Evolutionary conservation across 2,797 vertebrate species (phyloP), one percentile per base, ranked within the genome.

Genomic region (Nothura maculosa): DNA sequence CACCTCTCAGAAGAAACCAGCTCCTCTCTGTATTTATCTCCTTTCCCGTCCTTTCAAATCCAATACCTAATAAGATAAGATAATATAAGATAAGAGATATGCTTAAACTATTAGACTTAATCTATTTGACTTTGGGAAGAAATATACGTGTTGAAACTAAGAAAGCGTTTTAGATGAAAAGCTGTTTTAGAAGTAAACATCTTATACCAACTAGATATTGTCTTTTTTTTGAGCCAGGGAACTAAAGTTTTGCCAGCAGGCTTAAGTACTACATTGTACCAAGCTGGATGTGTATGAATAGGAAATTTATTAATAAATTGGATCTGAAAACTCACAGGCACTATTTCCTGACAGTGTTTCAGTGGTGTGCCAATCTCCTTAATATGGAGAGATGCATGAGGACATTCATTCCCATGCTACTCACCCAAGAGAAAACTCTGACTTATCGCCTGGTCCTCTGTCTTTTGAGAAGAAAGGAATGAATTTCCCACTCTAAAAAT

Each of bases 331-430:
- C 42, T 62, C 2, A 2, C 27, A 43, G 24, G 6, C 9, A 8
- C 3, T 60, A 24, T 30, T 4, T 55, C 30, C 32, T 28, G 24
- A 32, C 60, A 83, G 32, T 14, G 40, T 5, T 74, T 70, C 36
- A 63, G 17, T 9, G 68, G 42, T 24, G 19, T 5, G 11, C 24
- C 8, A 8, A 50, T 27, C 3, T 54, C 5, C 1, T 20, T 45
- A 42, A 2, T 24, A 80, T 24, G 52, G n/a, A 36, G 12, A 60
- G 5, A 54, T 0, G 20, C 28, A 19, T 0, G 55, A 9, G 3
- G 3, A 3, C 74, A 55, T 18, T 40, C 15, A 62, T 40, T 38
- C 5, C 12, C 2, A 1, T 9, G 76, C 12, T 28, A 20, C 19
- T 81, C 17, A 40, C 12, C 40, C 9, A 30, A 7, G 10, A 20